phyloP scores from a whole-genome alignment of 2,113 vertebrate genomes.

The Genyomyrus donnyi region DNA sequence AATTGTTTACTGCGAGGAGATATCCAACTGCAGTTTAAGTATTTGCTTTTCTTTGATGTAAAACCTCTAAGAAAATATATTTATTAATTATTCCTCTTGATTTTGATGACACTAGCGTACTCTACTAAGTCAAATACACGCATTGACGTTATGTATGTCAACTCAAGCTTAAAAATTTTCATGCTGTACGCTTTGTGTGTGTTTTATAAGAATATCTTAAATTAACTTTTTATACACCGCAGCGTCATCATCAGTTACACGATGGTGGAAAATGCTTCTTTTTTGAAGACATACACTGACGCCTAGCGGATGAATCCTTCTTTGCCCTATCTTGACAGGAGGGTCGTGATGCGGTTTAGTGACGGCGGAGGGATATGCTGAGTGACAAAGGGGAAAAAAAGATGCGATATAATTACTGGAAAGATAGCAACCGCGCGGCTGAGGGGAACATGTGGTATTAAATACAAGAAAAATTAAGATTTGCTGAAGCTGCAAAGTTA shows the following conservation, averaged over 20 bases:
- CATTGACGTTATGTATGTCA: background rate
- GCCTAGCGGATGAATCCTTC: constrained; percentile 53
- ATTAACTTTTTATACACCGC: background rate
- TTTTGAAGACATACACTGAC: constrained; percentile 14
- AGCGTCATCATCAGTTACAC: background rate
- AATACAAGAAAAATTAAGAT: background rate
- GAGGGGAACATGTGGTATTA: constrained; percentile 25
- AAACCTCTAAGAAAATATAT: background rate
- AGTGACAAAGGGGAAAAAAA: constrained; percentile 52
- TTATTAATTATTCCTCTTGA: background rate
- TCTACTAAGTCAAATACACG: background rate
- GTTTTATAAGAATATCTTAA: background rate
- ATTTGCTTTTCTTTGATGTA: background rate
- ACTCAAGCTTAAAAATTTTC: background rate
- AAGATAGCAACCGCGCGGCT: background rate
- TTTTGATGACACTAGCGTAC: background rate
- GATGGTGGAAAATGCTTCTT: background rate
- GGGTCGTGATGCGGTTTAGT: constrained; percentile 51
- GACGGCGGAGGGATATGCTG: constrained; percentile 56
- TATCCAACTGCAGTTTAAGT: background rate
- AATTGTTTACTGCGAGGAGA: background rate
- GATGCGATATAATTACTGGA: constrained; percentile 32
- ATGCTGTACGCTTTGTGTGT: background rate
- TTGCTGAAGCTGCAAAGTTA: background rate
- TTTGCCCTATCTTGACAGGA: constrained; percentile 25